Percentiles rank a stretch among this genome's conserved stretches.
Evolutionary conservation across 2,113 vertebrate genomes (phyloP).

Genomic region (Lamprotornis superbus): DNA sequence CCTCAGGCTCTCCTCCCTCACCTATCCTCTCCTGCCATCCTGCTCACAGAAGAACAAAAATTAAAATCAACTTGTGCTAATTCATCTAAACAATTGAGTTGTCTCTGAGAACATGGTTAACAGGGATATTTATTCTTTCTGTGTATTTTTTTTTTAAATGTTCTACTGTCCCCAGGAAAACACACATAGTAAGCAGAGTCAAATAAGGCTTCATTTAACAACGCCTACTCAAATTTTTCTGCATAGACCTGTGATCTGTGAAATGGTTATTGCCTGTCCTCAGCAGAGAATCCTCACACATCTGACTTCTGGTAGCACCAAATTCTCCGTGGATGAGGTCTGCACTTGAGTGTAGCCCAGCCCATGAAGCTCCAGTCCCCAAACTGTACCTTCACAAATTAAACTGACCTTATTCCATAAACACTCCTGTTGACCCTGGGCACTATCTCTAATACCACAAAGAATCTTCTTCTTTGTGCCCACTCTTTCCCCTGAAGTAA

Average conservation of each 20-base stretch:
- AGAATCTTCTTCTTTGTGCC: background rate
- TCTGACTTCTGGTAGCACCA: background rate
- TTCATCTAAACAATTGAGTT: background rate
- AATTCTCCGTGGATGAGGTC: background rate
- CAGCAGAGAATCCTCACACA: background rate
- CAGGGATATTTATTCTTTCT: background rate
- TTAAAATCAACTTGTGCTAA: background rate
- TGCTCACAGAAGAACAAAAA: background rate
- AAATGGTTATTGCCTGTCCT: background rate
- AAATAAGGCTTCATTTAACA: background rate
- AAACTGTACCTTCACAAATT: background rate
- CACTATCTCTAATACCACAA: background rate
- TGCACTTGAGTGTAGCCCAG: background rate
- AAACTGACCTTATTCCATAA: background rate
- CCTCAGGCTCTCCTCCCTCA: background rate
- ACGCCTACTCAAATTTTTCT: background rate
- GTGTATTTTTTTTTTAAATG: background rate
- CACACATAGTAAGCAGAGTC: background rate
- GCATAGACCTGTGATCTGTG: background rate
- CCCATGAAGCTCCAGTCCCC: background rate
- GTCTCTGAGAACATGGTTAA: background rate
- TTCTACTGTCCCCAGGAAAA: background rate
- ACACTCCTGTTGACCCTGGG: background rate
- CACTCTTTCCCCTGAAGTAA: background rate
- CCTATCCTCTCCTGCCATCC: background rate